Percentiles rank a stretch among this genome's conserved stretches.
Evolutionary conservation across 2,113 vertebrate species (phyloP).

Genomic region (Lagenorhynchus albirostris): DNA sequence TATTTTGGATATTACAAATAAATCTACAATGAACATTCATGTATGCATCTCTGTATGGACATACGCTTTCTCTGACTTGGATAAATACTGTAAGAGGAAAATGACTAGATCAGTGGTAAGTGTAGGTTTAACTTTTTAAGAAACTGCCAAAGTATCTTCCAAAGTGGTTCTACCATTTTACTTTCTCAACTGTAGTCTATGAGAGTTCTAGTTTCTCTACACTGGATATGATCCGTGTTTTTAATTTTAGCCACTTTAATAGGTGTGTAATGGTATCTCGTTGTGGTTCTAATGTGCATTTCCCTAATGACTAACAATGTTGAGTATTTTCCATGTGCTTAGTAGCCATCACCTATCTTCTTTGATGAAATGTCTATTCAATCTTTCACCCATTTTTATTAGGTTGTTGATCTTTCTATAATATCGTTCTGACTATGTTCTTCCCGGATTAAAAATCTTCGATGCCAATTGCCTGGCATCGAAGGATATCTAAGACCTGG

Average conservation of each 20-base stretch:
- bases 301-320: background rate
- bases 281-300: background rate
- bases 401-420: background rate
- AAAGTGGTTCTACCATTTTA: background rate
- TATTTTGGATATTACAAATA: background rate
- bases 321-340: background rate
- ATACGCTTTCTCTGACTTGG: background rate
- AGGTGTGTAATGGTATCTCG: background rate
- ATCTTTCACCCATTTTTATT: background rate
- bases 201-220: background rate
- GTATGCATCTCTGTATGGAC: background rate
- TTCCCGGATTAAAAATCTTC: slow-evolving; percentile 22
- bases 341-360: background rate
- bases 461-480: background rate
- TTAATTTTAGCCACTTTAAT: background rate
- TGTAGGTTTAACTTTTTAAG: background rate
- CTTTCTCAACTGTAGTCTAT: background rate
- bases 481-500: background rate
- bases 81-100: background rate
- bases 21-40: background rate
- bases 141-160: background rate
- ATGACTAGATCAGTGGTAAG: background rate
- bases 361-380: background rate
- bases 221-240: background rate
- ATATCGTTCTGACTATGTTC: background rate